Base-by-base conservation (phyloP, 2,888 invertebrate species). In the Phasia obesa region DNA sequence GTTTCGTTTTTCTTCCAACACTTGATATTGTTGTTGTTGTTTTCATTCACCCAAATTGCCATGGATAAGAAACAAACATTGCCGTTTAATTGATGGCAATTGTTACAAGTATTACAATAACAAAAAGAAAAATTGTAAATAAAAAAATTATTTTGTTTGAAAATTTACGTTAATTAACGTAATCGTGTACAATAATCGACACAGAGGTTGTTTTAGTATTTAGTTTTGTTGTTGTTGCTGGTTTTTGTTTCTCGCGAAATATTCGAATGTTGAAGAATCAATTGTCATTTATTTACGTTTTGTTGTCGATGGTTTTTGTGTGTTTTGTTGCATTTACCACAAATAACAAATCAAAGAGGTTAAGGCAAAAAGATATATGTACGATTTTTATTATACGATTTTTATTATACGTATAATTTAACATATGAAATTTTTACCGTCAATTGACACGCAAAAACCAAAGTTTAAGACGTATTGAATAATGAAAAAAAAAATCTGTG, bases 161-260 rank as follows among this genome's bases (percentile, higher is more conserved):
- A 76, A 80, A 79, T 79, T 83, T 79, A 83, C 83, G 83, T 83
- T 83, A 83, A 83, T 83, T 83, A 83, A 83, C 75, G 83, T 83
- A 83, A 83, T 83, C 83, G 83, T 83, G 83, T 83, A 76, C 75
- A 75, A 83, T 79, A 83, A 83, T 83, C 79, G 70, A 60, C 70
- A 53, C 59, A 67, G 69, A 76, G 79, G 31, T 73, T 67, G 71
- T 65, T 57, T 35, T n/a, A n/a, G n/a, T n/a, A n/a, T n/a, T n/a
- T n/a, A n/a, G n/a, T n/a, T n/a, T n/a, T n/a, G n/a, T 64, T 4
- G 15, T 23, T 57, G 23, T 76, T 42, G 17, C 31, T 51, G 17
- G 0, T 47, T 51, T 65, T 27, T 9, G 27, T 44, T 51, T 9
- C 53, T 55, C 6, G 47, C 44, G n/a, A 73, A 75, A 49, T 70